Evolutionary conservation across 2,888 invertebrate genomes (phyloP).

Genomic region (Drosophila rubida): DNA sequence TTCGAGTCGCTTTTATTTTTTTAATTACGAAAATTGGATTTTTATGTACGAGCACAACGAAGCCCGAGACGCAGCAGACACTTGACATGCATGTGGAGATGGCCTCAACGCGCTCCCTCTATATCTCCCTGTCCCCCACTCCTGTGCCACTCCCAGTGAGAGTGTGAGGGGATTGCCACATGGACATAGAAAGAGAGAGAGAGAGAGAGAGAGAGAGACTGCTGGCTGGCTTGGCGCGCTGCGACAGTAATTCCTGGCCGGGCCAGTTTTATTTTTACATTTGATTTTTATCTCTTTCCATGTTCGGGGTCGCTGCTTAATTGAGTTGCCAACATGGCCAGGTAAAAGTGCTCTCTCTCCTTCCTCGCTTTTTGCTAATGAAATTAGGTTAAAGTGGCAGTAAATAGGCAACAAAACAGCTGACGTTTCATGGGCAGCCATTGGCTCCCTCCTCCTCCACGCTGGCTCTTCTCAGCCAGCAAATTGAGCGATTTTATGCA

Average conservation of each 20-base stretch:
- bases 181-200: too few relatives aligned
- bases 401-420: slow-evolving; percentile 68
- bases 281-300: slow-evolving; percentile 58
- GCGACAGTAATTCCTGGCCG: slow-evolving; percentile 9
- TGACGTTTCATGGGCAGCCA: slow-evolving; percentile 40
- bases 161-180: slow-evolving; percentile 33
- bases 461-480: not conserved
- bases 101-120: slow-evolving; percentile 4
- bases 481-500: slow-evolving; percentile 59
- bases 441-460: not conserved
- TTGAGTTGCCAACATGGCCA: slow-evolving; percentile 64
- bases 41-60: slow-evolving; percentile 72
- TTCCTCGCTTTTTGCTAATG: slow-evolving; percentile 48
- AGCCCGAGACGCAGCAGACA: slow-evolving; percentile 60
- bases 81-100: slow-evolving; percentile 74
- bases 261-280: slow-evolving; percentile 48
- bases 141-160: slow-evolving; percentile 8
- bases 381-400: slow-evolving; percentile 78
- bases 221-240: too few relatives aligned
- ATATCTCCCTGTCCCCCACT: not conserved
- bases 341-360: slow-evolving; percentile 53
- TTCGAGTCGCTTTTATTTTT: slow-evolving; percentile 63
- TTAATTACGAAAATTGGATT: slow-evolving; percentile 81
- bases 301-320: slow-evolving; percentile 59
- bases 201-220: too few relatives aligned